Conservation (phyloP, 2,888 invertebrate species). For the Molorchus minor region DNA sequence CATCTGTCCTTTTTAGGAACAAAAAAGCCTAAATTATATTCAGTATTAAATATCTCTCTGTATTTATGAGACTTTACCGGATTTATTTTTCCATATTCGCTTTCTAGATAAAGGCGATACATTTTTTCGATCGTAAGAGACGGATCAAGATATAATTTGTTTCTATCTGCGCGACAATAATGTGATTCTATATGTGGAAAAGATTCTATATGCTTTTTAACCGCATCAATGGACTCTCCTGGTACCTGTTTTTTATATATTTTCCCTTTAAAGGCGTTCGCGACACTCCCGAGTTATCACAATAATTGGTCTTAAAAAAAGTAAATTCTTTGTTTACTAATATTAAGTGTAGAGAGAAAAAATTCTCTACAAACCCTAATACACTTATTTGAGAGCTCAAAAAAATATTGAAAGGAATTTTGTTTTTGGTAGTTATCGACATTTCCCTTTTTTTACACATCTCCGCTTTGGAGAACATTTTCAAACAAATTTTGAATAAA, state of each 20-base stretch:
- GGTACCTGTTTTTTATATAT: conserved; percentile 4
- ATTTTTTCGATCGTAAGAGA: not conserved
- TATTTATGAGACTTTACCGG: conserved; percentile 7
- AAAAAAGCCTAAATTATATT: too few species aligned
- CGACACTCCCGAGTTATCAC: not conserved
- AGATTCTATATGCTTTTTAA: not conserved
- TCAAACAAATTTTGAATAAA: not conserved
- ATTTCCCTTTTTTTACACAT: not conserved
- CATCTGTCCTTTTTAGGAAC: conserved; percentile 3
- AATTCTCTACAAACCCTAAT: not conserved
- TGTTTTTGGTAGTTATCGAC: not conserved
- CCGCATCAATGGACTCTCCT: not conserved
- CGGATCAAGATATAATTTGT: not conserved
- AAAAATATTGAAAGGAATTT: not conserved
- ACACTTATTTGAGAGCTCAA: not conserved
- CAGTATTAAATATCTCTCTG: not conserved
- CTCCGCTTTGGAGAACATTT: not conserved
- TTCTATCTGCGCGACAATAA: conserved; percentile 1
- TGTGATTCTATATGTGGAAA: conserved; percentile 8
- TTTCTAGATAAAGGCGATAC: conserved; percentile 7
- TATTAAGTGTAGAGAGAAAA: not conserved
- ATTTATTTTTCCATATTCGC: conserved; percentile 1
- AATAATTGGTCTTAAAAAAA: not conserved
- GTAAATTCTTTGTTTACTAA: not conserved
- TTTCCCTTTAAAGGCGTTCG: conserved; percentile 3